Evolutionary conservation across 1,140 invertebrate species (phyloP), one percentile per base, ranked within the genome.

Genomic region (Lordiphosa collinella): DNA sequence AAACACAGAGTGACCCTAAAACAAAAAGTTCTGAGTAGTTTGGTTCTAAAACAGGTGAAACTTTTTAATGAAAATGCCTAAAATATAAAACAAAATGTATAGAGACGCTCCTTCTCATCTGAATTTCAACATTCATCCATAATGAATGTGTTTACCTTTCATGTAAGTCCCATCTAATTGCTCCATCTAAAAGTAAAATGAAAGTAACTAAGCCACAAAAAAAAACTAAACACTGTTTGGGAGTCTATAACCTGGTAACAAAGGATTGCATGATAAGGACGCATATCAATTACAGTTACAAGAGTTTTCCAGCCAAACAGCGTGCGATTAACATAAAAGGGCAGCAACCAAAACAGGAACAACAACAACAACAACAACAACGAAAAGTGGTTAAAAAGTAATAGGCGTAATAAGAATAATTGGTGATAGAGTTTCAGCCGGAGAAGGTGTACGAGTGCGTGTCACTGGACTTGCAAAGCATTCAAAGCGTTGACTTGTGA

Each of bases 231-330:
- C 41, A 22, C 10, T 44, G 41, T 31, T 13, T 44, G 25, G 52
- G 41, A 38, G 37, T 29, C 8, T n/a, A n/a, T 29, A 29, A 8
- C 25, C 25, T 29, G 31, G 8, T 48, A 51, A 63, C 74, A 70
- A 62, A 63, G 71, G 79, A 78, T 72, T 86, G 79, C 79, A 85
- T 85, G 79, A 80, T 86, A 82, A 80, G 70, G 54, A 71, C 41
- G 65, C 79, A 85, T 85, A 85, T 86, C 79, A 85, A 85, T 85
- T 85, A 85, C 80, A 78, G 64, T 85, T 85, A 85, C 79, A 85
- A 62, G 82, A 75, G 64, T 66, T 60, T 52, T 40, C n/a, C 12
- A 74, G 60, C 61, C 44, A 58, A 49, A 72, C 41, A 44, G 29
- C 22, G 41, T 55, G 65, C 74, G 79, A 85, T 85, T 85, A 85